These are phyloP conservation scores for Lepidotrigona ventralis DNA, from an alignment of 1,140 invertebrate species.

Conservation along the genomic window DNA sequence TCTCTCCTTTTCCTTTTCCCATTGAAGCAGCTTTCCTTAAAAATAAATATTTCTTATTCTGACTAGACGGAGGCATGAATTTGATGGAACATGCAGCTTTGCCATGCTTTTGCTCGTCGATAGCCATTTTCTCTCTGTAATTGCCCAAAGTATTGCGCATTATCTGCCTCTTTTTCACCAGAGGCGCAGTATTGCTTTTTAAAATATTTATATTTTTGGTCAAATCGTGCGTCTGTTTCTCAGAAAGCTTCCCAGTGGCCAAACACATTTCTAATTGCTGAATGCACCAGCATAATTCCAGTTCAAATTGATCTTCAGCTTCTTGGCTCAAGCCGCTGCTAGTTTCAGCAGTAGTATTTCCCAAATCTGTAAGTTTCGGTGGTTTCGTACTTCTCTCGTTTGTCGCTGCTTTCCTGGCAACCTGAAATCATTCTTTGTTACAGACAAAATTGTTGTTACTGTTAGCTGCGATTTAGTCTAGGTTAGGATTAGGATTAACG, in stretches of 20 bases:
- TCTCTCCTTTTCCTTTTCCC: not conserved
- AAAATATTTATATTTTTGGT: slow-evolving; percentile 84
- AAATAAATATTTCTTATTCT: slow-evolving; percentile 81
- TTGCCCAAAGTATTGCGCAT: slow-evolving; percentile 88
- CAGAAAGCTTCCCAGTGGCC: slow-evolving; percentile 81
- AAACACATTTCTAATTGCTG: slow-evolving; percentile 84
- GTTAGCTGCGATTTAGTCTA: not conserved
- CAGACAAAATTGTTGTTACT: not conserved
- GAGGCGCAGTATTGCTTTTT: slow-evolving; percentile 84
- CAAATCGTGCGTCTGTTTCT: slow-evolving; percentile 83
- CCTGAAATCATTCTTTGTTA: slow-evolving; percentile 31
- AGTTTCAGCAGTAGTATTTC: slow-evolving; percentile 25
- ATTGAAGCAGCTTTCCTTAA: slow-evolving; percentile 76
- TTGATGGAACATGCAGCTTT: slow-evolving; percentile 77
- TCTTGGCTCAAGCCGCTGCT: slow-evolving; percentile 75
- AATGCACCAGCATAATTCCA: slow-evolving; percentile 89
- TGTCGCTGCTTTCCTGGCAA: not conserved
- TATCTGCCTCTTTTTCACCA: slow-evolving; percentile 86
- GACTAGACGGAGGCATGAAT: slow-evolving; percentile 72
- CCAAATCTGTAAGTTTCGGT: too few species aligned
- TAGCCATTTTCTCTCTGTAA: slow-evolving; percentile 87
- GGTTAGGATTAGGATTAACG: not conserved
- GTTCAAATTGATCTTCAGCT: slow-evolving; percentile 84
- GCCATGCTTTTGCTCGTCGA: slow-evolving; percentile 84
- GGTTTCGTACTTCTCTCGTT: not conserved